Conservation (phyloP, 1,140 invertebrate genomes). For the Pseudoatta argentina region DNA sequence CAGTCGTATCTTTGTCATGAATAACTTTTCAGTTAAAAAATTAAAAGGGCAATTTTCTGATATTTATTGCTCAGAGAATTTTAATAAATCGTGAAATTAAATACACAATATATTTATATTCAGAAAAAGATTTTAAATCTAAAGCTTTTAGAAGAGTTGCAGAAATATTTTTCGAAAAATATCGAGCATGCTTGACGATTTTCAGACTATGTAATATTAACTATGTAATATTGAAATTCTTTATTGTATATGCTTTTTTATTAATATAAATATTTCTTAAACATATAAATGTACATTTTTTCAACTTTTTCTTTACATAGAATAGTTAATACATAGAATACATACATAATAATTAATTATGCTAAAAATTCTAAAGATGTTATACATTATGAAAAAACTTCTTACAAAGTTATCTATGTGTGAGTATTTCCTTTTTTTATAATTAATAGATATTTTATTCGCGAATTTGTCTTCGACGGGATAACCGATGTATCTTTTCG, state of each 20-base stretch:
- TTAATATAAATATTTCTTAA: not conserved
- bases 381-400: not conserved
- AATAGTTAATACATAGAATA: not conserved
- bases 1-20: constrained; percentile 38
- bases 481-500: not conserved
- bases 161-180: constrained; percentile 9
- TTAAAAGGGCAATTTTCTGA: not conserved
- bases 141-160: not conserved
- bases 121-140: not conserved
- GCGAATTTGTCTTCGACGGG: not conserved
- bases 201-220: not conserved
- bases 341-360: not conserved
- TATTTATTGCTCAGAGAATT: constrained; percentile 2
- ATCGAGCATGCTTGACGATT: not conserved
- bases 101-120: not conserved
- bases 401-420: not conserved
- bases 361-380: not conserved
- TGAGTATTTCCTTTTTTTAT: not conserved
- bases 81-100: not conserved
- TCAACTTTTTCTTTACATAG: not conserved
- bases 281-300: not conserved
- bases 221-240: not conserved
- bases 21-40: constrained; percentile 28
- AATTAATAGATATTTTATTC: not conserved
- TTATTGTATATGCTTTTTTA: not conserved